Conservation (phyloP, 35 echinoderm and acorn worm genomes). For the Stichopus chloronotus region DNA sequence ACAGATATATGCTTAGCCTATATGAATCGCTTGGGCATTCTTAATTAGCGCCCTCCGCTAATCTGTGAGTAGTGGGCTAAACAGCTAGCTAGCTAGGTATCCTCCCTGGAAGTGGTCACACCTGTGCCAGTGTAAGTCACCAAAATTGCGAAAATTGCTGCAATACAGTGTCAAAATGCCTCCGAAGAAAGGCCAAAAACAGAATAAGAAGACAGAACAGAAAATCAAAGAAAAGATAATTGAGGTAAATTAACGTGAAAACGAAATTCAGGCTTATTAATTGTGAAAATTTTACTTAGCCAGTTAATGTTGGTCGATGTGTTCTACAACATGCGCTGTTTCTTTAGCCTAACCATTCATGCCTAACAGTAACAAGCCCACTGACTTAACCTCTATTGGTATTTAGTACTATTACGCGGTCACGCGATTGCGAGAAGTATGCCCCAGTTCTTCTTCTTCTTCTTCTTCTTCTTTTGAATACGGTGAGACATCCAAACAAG, state of each 20-base stretch:
- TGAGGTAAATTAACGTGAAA: not conserved
- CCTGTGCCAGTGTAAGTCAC: no score
- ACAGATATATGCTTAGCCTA: no score
- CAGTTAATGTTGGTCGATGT: not conserved
- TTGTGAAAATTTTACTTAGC: not conserved
- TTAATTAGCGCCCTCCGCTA: no score
- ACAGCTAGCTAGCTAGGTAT: no score
- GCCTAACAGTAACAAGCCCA: not conserved
- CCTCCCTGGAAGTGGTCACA: no score
- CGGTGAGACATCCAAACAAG: no score
- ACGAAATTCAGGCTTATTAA: not conserved
- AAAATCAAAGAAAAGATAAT: conserved; percentile 33
- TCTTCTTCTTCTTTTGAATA: no score
- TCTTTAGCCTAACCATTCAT: not conserved
- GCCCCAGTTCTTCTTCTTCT: no score
- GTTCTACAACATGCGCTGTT: not conserved
- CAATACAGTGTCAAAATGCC: conserved; percentile 6
- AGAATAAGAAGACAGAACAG: conserved; percentile 28
- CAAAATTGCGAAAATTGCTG: no score
- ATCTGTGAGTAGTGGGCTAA: no score
- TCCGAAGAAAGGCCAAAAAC: conserved; percentile 41
- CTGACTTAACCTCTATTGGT: not conserved
- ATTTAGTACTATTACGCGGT: not conserved
- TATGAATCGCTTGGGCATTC: no score
- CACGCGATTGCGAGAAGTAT: not conserved